Evolutionary conservation across 1,140 invertebrate species (phyloP).

Genomic region (Zaprionus nigranus): DNA sequence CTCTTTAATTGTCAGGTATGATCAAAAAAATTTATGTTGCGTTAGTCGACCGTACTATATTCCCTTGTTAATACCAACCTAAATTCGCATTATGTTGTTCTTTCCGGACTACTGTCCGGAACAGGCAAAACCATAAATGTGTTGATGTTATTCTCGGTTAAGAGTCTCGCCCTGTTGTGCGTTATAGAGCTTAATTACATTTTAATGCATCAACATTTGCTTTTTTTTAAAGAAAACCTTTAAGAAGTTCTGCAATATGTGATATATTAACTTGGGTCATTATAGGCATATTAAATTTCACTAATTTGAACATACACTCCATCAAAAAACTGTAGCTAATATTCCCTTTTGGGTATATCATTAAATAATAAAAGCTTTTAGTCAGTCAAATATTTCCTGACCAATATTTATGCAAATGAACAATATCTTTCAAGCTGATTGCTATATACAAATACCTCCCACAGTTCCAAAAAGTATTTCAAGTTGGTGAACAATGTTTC

Average conservation of each 20-base stretch:
- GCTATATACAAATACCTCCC: background rate
- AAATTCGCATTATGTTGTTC: conserved; percentile 31
- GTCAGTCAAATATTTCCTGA: no score
- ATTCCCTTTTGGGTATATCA: no score
- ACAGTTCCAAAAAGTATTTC: background rate
- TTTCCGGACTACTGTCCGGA: conserved; percentile 16
- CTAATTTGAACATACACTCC: background rate
- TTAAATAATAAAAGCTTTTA: no score
- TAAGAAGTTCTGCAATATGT: background rate
- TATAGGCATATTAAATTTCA: background rate
- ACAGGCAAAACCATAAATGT: conserved; percentile 44
- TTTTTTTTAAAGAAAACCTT: conserved; percentile 22
- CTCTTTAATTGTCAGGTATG: conserved; percentile 18
- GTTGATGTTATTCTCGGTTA: conserved; percentile 32
- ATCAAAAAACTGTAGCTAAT: background rate
- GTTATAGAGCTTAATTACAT: conserved; percentile 41
- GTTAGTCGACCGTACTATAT: conserved; percentile 28
- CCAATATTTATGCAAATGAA: background rate
- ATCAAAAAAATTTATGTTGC: conserved; percentile 17
- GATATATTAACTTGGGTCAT: background rate
- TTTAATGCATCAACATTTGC: conserved; percentile 37
- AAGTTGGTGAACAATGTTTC: background rate
- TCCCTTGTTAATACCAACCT: conserved; percentile 38
- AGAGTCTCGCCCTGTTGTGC: conserved; percentile 5
- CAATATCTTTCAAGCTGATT: background rate